Evolutionary conservation across 2,113 vertebrate genomes (phyloP).

Genomic region (Oreocharis arfaki): DNA sequence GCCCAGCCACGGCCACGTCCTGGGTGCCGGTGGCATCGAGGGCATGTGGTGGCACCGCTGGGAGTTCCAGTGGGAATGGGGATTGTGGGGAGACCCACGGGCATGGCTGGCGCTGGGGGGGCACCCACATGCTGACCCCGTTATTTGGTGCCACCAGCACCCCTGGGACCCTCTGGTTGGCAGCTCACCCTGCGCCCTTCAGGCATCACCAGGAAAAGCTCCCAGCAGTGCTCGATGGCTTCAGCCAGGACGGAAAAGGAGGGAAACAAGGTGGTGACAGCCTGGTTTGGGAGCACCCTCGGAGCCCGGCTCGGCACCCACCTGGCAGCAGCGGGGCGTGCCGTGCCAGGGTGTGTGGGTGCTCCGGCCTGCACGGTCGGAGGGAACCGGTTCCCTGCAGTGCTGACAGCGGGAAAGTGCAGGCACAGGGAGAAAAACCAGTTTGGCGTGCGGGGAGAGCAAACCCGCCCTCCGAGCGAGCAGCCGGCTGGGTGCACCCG

Average conservation of each 20-base stretch:
- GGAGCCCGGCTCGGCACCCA: not conserved
- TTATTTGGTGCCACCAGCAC: not conserved
- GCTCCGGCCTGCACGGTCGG: not conserved
- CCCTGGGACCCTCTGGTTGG: not conserved
- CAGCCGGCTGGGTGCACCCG: not conserved
- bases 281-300: not conserved
- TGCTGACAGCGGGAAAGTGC: not conserved
- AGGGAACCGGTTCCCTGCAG: not conserved
- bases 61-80: fast-evolving
- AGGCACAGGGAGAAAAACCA: slow-evolving; percentile 25
- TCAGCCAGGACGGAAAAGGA: not conserved
- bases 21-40: fast-evolving
- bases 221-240: fast-evolving
- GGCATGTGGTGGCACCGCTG: fast-evolving
- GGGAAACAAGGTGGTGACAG: fast-evolving
- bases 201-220: not conserved
- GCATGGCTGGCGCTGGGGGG: not conserved
- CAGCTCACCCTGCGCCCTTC: fast-evolving
- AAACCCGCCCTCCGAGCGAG: not conserved
- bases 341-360: not conserved
- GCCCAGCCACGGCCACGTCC: fast-evolving
- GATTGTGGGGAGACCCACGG: not conserved
- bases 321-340: not conserved
- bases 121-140: fast-evolving
- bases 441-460: not conserved